Evolutionary conservation across 2,888 invertebrate genomes (phyloP).

Genomic region (Ectemnius lituratus): DNA sequence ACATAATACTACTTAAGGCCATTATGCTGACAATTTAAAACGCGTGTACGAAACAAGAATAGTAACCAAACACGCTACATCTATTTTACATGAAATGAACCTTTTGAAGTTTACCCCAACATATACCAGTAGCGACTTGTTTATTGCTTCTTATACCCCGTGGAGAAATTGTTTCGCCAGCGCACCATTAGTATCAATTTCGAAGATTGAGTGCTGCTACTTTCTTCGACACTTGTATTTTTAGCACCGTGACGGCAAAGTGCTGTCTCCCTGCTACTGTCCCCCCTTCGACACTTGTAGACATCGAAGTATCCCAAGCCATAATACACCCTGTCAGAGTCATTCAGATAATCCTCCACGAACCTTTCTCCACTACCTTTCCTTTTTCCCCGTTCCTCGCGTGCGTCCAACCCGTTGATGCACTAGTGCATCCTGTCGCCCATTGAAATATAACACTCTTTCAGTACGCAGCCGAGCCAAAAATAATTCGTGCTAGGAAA

Average conservation of each 20-base stretch:
- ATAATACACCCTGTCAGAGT: background rate
- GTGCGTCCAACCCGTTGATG: slow-evolving; percentile 41
- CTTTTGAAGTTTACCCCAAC: no score
- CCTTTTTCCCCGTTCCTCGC: slow-evolving; percentile 35
- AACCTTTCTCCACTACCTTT: slow-evolving; percentile 21
- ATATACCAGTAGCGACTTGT: no score
- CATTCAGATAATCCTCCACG: slow-evolving; percentile 33
- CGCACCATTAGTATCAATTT: no score
- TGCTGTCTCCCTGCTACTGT: slow-evolving; percentile 20
- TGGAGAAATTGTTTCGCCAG: no score
- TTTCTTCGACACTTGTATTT: slow-evolving; percentile 4
- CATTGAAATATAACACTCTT: slow-evolving; percentile 37
- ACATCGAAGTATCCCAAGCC: background rate
- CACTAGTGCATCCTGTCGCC: slow-evolving; percentile 30
- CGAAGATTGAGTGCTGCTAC: background rate
- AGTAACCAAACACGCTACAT: background rate
- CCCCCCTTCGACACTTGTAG: slow-evolving; percentile 9
- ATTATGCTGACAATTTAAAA: background rate
- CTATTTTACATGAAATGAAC: background rate
- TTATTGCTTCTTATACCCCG: no score
- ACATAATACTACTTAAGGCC: slow-evolving; percentile 1
- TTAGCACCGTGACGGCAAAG: slow-evolving; percentile 12
- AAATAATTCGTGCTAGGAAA: slow-evolving; percentile 45
- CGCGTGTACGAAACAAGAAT: slow-evolving; percentile 8
- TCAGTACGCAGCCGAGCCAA: slow-evolving; percentile 18